Evolutionary conservation across 2,113 vertebrate species (phyloP).

Genomic region (Australoheros scitulus): DNA sequence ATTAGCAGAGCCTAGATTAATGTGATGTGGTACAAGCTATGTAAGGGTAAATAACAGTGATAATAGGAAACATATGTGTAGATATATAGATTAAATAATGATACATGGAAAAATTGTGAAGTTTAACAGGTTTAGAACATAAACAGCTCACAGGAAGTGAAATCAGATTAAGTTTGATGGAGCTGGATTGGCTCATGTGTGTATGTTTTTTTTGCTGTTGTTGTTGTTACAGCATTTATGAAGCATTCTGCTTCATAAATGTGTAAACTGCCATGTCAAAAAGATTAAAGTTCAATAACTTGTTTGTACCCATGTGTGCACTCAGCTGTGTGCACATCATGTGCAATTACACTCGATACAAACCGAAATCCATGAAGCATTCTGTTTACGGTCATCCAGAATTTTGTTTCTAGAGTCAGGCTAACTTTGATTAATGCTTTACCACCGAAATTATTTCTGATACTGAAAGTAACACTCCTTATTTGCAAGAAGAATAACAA

Average conservation of each 20-base stretch:
- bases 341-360: neutral
- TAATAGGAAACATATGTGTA: neutral
- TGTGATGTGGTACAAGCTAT: neutral
- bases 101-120: neutral
- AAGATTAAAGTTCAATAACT: slow-evolving; percentile 31
- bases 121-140: neutral
- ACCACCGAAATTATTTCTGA: slow-evolving; percentile 10
- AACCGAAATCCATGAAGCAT: neutral
- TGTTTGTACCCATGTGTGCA: slow-evolving; percentile 7
- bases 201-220: neutral
- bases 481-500: neutral
- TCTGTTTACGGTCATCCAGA: neutral
- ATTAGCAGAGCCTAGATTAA: neutral
- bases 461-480: slow-evolving; percentile 7
- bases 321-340: neutral
- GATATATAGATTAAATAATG: neutral
- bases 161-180: slow-evolving; percentile 3
- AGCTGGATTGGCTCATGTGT: neutral
- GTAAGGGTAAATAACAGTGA: neutral
- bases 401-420: slow-evolving; percentile 11
- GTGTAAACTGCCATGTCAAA: slow-evolving; percentile 59
- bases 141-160: neutral
- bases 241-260: slow-evolving; percentile 45
- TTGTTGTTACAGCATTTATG: slow-evolving; percentile 5
- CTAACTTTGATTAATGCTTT: slow-evolving; percentile 25